Percentiles rank a stretch among this genome's conserved stretches.
Conservation (phyloP, 2,113 vertebrate species). For the Eurystomus gularis region DNA sequence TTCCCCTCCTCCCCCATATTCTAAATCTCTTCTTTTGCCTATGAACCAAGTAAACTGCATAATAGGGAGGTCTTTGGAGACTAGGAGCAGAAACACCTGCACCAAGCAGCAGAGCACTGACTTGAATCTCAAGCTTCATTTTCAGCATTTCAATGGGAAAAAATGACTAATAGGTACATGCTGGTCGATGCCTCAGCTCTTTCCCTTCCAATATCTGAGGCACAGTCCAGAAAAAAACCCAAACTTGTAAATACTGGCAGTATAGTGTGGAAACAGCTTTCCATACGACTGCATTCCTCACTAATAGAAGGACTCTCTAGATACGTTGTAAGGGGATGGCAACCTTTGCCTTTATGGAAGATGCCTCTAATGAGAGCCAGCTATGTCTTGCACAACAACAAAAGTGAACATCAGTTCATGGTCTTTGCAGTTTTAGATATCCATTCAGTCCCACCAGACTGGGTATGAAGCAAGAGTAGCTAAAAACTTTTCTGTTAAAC, state of each 20-base stretch:
- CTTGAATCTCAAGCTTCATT: neutral
- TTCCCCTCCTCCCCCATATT: neutral
- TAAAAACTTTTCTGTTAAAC: neutral
- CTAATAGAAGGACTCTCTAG: neutral
- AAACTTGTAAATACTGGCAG: neutral
- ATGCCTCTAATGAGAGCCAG: neutral
- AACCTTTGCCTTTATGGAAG: neutral
- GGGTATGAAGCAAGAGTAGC: neutral
- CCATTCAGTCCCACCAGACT: neutral
- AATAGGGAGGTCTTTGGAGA: neutral
- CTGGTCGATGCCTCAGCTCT: neutral
- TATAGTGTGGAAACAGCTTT: neutral
- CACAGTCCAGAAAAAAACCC: neutral
- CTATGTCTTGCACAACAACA: neutral
- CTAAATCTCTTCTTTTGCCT: neutral
- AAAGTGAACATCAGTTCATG: neutral
- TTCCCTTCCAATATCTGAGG: neutral
- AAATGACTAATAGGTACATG: neutral
- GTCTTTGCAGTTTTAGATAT: neutral
- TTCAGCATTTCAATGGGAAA: neutral
- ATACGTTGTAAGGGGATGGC: neutral
- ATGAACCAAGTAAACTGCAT: neutral
- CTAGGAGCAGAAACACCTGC: neutral
- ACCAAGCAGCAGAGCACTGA: neutral
- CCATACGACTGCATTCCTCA: neutral